Percentiles rank a stretch among this genome's conserved stretches.
phyloP scores from a whole-genome alignment of 2,113 vertebrate genomes.

The Platysteira castanea region DNA sequence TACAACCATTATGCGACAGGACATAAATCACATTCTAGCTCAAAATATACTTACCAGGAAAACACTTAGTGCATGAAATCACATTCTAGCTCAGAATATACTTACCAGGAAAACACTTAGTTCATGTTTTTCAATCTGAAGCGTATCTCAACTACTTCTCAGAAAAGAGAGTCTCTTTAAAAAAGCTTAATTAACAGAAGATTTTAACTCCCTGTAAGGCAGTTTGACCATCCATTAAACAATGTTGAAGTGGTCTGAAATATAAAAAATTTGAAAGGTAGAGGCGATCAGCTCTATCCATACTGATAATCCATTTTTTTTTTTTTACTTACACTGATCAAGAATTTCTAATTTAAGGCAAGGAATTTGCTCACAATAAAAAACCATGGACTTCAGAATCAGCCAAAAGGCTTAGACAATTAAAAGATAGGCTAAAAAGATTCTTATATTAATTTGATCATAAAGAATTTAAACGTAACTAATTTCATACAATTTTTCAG shows the following conservation, averaged over 20 bases:
- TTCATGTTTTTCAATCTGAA: neutral
- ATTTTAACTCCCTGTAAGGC: neutral
- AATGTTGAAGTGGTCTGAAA: neutral
- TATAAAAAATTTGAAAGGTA: neutral
- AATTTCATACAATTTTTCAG: neutral
- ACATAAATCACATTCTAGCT: neutral
- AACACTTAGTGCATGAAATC: neutral
- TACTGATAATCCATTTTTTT: neutral
- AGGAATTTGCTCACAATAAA: neutral
- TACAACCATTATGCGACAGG: neutral
- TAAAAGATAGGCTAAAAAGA: neutral
- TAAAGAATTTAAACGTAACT: neutral
- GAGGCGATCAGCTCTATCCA: neutral
- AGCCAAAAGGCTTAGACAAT: neutral
- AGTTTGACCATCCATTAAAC: neutral
- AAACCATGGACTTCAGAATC: neutral
- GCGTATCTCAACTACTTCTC: neutral
- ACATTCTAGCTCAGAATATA: neutral
- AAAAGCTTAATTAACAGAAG: neutral
- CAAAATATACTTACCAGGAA: neutral
- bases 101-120: neutral
- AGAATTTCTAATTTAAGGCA: neutral
- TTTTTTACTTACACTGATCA: neutral
- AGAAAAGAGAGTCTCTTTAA: neutral
- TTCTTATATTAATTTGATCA: neutral